Evolutionary conservation across 2,888 invertebrate genomes (phyloP).

Genomic region (Dusona sp.): DNA sequence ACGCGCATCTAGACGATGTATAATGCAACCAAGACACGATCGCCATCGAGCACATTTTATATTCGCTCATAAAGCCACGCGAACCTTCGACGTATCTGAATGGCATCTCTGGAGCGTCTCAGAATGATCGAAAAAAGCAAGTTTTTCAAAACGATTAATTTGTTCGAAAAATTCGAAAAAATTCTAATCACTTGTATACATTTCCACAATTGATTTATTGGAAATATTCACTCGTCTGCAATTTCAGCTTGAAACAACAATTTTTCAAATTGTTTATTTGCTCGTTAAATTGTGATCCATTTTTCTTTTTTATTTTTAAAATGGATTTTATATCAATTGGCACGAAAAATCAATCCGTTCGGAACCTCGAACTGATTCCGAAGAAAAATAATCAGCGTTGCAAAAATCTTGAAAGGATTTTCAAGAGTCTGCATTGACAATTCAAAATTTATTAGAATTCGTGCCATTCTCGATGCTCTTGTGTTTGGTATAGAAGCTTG

Average conservation of each 20-base stretch:
- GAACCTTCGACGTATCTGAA: slow-evolving; percentile 47
- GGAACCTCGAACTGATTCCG: not conserved
- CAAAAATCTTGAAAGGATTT: not conserved
- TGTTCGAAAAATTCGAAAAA: not conserved
- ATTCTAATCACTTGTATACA: not conserved
- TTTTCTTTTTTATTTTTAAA: no score
- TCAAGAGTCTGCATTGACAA: not conserved
- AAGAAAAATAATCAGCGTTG: not conserved
- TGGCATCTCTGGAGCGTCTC: slow-evolving; percentile 54
- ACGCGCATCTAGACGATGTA: slow-evolving; percentile 43
- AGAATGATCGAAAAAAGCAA: not conserved
- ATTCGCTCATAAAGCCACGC: slow-evolving; percentile 18
- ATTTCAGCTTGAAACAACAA: no score
- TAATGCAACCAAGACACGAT: slow-evolving; percentile 54
- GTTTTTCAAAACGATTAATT: not conserved
- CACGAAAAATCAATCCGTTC: no score
- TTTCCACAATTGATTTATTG: not conserved
- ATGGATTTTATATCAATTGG: no score
- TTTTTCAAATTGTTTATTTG: no score
- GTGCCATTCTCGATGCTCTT: not conserved
- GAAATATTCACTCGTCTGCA: not conserved
- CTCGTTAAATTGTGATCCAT: no score
- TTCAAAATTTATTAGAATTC: not conserved
- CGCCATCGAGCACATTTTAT: slow-evolving; percentile 35
- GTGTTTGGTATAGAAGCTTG: not conserved